Conservation (phyloP, 2,113 vertebrate genomes). For the Bagarius yarrelli region DNA sequence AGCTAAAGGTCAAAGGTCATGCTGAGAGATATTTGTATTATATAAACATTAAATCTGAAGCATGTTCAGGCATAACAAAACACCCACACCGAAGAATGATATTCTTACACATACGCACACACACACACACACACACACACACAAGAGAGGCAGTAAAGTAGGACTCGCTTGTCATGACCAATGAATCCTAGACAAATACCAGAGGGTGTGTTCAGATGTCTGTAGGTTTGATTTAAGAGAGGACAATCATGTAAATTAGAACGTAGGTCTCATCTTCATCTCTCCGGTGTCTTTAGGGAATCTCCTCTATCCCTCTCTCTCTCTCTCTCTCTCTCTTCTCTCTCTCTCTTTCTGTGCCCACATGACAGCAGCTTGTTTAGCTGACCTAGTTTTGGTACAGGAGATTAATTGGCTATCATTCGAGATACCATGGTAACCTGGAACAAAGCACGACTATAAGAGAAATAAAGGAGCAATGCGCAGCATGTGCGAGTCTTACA, state of each 20-base stretch:
- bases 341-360: neutral
- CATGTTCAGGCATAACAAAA: neutral
- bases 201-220: neutral
- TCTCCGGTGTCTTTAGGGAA: constrained; percentile 17
- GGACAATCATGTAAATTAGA: constrained; percentile 44
- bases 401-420: constrained; percentile 60
- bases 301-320: neutral
- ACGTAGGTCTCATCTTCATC: constrained; percentile 18
- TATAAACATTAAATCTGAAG: neutral
- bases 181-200: neutral
- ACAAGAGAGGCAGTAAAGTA: constrained; percentile 1
- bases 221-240: constrained; percentile 14
- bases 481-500: neutral
- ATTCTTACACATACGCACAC: neutral
- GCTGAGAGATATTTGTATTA: neutral
- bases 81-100: neutral
- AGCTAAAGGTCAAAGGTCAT: neutral
- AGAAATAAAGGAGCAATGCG: constrained; percentile 26
- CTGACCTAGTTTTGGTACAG: constrained; percentile 54
- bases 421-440: constrained; percentile 57
- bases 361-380: constrained; percentile 22
- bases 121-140: constrained; percentile 1
- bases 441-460: constrained; percentile 45
- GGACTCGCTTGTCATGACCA: neutral
- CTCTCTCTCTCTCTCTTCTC: neutral